Evolutionary conservation across 2,888 invertebrate genomes (phyloP), one percentile per base, ranked within the genome.

Genomic region (Sphaerophoria rueppellii): DNA sequence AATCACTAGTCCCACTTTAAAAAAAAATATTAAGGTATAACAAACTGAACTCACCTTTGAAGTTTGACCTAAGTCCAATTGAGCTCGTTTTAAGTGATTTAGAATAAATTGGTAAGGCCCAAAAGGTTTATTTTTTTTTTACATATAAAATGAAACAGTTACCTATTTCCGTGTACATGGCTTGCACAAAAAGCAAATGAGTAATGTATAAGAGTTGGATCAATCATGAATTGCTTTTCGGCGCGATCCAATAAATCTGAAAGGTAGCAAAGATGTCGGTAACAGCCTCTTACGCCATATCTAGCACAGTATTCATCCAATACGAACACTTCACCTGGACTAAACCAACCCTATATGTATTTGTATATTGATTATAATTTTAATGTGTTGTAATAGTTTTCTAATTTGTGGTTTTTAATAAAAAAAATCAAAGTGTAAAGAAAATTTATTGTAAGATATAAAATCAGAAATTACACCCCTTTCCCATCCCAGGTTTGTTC

Each of bases 171-270:
- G 91, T 99, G 98, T 9, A 99, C 99, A 92, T 99, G 99, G 89
- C 98, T 98, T 72, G 99, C 99, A 93, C 99, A 99, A 93, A 99
- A 99, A 58, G 99, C 99, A 93, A 99, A 99, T 89, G 98, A 98
- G 93, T 98, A 99, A 93, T 99, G 99, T 91, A 99, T 98, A 85
- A 99, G 94, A 0, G 98, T 99, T 0, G 99, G 99, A 93, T 99
- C 99, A 86, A 99, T 98, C 94, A 99, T 97, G 88, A 97, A 94
- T 54, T 96, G 96, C 89, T 97, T 97, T 92, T 99, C 98, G 0
- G 98, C 98, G 86, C 98, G 95, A 91, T 98, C 98, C 88, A 99
- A 93, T 63, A 99, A 94, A 92, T 99, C 99, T 86, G 96, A 96
- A 81, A 99, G 94, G 92, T 99, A 99, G 91, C 97, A 98, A 63